A percentile compares a stretch with the other conserved stretches of the same genome.
Evolutionary conservation across 1,140 invertebrate genomes (phyloP).

Genomic region (Hirudo medicinalis): DNA sequence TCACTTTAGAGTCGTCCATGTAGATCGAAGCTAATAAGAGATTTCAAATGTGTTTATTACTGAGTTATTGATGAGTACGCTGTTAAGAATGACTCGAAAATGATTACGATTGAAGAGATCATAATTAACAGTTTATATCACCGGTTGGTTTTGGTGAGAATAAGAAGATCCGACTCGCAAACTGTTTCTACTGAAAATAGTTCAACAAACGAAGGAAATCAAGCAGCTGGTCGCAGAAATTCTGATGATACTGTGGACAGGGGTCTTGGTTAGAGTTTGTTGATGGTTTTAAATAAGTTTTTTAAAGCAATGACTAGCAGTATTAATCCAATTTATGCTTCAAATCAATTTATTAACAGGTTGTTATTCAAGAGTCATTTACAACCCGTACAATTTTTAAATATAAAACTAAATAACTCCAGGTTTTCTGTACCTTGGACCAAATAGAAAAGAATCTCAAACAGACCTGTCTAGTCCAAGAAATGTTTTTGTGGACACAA

Average conservation of each 20-base stretch:
- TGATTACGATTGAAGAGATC: slow-evolving; percentile 17
- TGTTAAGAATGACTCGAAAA: background rate
- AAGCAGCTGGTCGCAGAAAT: background rate
- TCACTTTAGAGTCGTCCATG: no score
- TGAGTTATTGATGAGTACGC: no score
- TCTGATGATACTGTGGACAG: background rate
- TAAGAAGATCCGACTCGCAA: background rate
- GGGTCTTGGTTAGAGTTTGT: background rate
- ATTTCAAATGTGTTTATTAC: no score
- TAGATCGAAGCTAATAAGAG: no score
- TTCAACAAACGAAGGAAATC: background rate
- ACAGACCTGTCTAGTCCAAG: background rate
- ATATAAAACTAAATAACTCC: background rate
- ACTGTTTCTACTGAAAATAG: no score
- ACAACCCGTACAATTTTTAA: background rate
- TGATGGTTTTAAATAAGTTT: background rate
- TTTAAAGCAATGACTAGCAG: background rate
- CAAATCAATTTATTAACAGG: no score
- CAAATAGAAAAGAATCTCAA: background rate
- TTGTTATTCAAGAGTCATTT: background rate
- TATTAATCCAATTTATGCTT: no score
- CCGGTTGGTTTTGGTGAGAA: slow-evolving; percentile 11
- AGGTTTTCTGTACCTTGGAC: slow-evolving; percentile 2
- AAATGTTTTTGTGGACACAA: slow-evolving; percentile 1
- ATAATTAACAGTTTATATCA: slow-evolving; percentile 16